These are phyloP conservation scores for Teinopalpus imperialis DNA, from an alignment of 2,888 invertebrate genomes.

Conservation along the genomic window DNA sequence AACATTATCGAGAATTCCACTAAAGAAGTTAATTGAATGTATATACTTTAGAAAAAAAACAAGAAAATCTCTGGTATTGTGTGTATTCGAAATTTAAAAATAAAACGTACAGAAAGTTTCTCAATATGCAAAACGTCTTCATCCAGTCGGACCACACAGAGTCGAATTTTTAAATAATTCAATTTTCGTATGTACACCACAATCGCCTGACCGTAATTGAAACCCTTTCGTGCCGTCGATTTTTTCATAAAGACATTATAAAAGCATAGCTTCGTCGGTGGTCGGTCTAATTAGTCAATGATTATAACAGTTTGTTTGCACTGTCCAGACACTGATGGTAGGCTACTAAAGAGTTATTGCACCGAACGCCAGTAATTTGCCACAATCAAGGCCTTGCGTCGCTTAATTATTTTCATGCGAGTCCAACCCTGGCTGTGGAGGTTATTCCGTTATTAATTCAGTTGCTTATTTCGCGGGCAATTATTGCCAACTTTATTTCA, in stretches of 20 bases:
- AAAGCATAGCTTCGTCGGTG: slow-evolving; percentile 42
- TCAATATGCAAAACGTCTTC: slow-evolving; percentile 23
- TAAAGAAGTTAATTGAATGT: no score
- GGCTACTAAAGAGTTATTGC: slow-evolving; percentile 65
- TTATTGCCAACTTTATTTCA: slow-evolving; percentile 17
- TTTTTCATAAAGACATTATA: slow-evolving; percentile 32
- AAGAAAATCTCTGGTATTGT: neutral
- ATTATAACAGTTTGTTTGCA: slow-evolving; percentile 65
- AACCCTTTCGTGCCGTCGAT: slow-evolving; percentile 24
- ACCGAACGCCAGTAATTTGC: slow-evolving; percentile 59
- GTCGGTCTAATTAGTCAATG: slow-evolving; percentile 60
- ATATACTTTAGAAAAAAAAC: no score
- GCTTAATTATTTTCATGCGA: slow-evolving; percentile 40
- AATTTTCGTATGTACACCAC: slow-evolving; percentile 21
- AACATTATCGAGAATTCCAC: no score
- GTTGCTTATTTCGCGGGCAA: slow-evolving; percentile 5
- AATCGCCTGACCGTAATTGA: slow-evolving; percentile 25
- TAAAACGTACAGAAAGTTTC: neutral
- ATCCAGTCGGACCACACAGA: slow-evolving; percentile 22
- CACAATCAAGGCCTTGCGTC: slow-evolving; percentile 45
- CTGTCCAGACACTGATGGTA: slow-evolving; percentile 60
- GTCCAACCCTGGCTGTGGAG: slow-evolving; percentile 33
- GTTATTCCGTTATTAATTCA: slow-evolving; percentile 23
- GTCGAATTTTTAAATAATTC: slow-evolving; percentile 23
- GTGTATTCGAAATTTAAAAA: slow-evolving; percentile 6